Base-by-base conservation (phyloP, 2,888 invertebrate species). In the Imbricaverruca yamaguchii region DNA sequence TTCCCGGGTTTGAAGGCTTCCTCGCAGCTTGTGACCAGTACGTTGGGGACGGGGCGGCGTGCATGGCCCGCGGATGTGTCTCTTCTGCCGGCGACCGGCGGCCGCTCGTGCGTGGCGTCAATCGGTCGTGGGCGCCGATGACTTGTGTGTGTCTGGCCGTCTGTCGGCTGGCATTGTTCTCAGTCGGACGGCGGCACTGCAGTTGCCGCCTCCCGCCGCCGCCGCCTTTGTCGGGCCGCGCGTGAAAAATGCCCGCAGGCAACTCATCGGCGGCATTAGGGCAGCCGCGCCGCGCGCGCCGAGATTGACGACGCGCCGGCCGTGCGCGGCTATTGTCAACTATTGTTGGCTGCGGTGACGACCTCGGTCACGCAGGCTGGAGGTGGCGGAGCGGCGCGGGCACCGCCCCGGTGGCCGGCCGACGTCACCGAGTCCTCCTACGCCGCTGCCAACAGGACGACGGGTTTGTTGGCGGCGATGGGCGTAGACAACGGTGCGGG, bases 301-400 rank as follows among this genome's bases (percentile, higher is more conserved):
- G 39, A 69, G 69, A 69, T 69, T 69, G 69, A 69, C 69, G 69
- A 69, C 69, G 39, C 69, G 69, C 69, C 7, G 25, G n/a, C 65
- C n/a, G n/a, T 23, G 65, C 65, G 63, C 39, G 39, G 39, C 39
- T 39, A 39, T 39, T 39, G 39, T 39, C 39, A 39, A 39, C 39
- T 39, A 39, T 39, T 39, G 39, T 39, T 39, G 39, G 39, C 39
- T 15, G 65, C 65, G 10, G n/a, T 10, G 39, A 69, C 39, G 39
- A 39, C 69, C 15, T 0, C 69, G 23, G 69, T 69, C 69, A 69
- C 69, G 69, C 69, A 39, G 7, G 15, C 15, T 18, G 18, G 18
- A 9, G 13, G 15, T 18, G 61, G 15, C 61, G 61, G 25, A 12
- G 39, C 25, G 69, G 69, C 25, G 39, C 11, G 69, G 12, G 23